phyloP scores from a whole-genome alignment of 1,140 invertebrate genomes.

The Nephila pilipes region DNA sequence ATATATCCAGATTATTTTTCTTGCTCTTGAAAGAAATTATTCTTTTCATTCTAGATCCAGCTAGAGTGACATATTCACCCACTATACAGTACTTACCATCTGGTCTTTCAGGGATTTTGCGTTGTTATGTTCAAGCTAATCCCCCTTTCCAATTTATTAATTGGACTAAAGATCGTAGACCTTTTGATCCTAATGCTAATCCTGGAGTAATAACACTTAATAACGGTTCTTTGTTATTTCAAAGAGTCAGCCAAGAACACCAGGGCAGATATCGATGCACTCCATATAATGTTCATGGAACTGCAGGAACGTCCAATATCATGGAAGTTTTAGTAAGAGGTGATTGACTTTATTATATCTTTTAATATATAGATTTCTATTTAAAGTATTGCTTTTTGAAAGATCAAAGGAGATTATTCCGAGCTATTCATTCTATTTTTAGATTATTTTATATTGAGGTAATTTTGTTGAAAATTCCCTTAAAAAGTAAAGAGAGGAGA shows the following conservation, averaged over 20 bases:
- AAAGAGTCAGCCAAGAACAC: slow-evolving; percentile 83
- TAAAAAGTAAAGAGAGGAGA: too few species aligned
- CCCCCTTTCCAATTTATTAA: slow-evolving; percentile 96
- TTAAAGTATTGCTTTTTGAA: too few species aligned
- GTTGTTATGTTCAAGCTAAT: slow-evolving; percentile 97
- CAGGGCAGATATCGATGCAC: slow-evolving; percentile 96
- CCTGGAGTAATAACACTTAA: slow-evolving; percentile 96
- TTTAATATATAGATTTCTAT: too few species aligned
- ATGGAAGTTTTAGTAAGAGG: slow-evolving; percentile 96
- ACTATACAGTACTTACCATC: slow-evolving; percentile 96
- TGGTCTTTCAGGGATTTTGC: slow-evolving; percentile 94
- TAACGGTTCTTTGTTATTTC: slow-evolving; percentile 94
- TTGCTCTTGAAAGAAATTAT: neutral
- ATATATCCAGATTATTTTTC: neutral
- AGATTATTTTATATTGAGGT: too few species aligned
- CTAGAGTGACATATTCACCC: slow-evolving; percentile 96
- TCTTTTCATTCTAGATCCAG: slow-evolving; percentile 86
- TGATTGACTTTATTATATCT: too few species aligned
- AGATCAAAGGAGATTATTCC: too few species aligned
- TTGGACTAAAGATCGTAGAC: slow-evolving; percentile 96
- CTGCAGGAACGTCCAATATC: slow-evolving; percentile 92
- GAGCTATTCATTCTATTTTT: too few species aligned
- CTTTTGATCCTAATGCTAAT: slow-evolving; percentile 94
- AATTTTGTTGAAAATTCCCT: too few species aligned
- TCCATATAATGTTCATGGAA: slow-evolving; percentile 95